Evolutionary conservation across 30 jellyfish, hydroid and myxozoan genomes (phyloP), one percentile per base, ranked within the genome.

Genomic region (Thelohanellus kitauei): DNA sequence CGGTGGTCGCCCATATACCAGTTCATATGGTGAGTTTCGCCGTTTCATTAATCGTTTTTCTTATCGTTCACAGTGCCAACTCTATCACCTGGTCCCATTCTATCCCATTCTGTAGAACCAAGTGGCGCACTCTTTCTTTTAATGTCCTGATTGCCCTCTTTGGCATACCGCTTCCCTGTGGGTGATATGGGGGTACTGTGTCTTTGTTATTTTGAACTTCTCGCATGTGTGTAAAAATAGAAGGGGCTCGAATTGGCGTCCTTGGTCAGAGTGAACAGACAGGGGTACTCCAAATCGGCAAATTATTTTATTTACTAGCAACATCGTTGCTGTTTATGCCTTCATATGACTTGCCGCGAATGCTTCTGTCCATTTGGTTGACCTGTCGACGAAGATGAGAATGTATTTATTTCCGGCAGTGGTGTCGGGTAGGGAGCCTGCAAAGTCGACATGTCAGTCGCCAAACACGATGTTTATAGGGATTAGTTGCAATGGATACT

Each of bases 321-420:
- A 43, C 22, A 48, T 21, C 0, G 73, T 60, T 17, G 25, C 57
- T 10, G 56, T 23, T 4, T 20, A 24, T 8, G 60, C 48, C 9
- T 38, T 56, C 13, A 15, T 38, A 11, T 0, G 24, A 13, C 30
- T 34, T 1, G 32, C 21, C 17, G 71, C 71, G 19, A 58, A 58
- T 0, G 83, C 83, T 41, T 50, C 71, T 19, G 69, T 59, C 63
- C 83, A 58, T 23, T 48, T 50, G 13, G 68, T 58, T 20, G 42
- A 25, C 31, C 66, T 34, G 45, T 58, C 71, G 10, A 54, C 51
- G 23, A 58, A 40, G 16, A 49, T 60, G n/a, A 58, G 60, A 20
- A 58, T 33, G 23, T 50, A 58, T 42, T 57, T 32, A 33, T 58
- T 50, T 14, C 66, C 58, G 27, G 31, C 13, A 40, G 22, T 50